These are phyloP conservation scores for Phyllostomus discolor DNA, from an alignment of 2,113 vertebrate species.

Conservation along the genomic window DNA sequence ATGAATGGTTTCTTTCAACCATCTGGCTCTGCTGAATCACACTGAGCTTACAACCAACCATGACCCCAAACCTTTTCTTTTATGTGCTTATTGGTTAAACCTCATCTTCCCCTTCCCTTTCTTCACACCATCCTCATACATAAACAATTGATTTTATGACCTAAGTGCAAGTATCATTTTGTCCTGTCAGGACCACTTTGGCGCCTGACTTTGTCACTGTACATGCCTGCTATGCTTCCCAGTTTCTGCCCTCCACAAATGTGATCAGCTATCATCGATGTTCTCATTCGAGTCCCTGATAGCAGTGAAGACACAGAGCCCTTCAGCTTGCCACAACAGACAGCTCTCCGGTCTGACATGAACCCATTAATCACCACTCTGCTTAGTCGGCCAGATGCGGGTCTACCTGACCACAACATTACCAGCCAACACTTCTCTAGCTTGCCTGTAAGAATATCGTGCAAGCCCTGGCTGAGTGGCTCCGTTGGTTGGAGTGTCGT, in stretches of 20 bases:
- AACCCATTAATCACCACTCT: not conserved
- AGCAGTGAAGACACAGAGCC: not conserved
- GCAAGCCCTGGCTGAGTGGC: not conserved
- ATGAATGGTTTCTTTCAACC: not conserved
- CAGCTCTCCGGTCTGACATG: not conserved
- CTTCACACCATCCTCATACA: not conserved
- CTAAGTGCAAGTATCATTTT: not conserved
- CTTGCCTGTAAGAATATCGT: not conserved
- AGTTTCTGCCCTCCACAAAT: not conserved
- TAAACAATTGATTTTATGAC: not conserved
- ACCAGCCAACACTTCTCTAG: not conserved
- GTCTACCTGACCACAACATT: not conserved
- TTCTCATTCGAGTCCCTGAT: not conserved
- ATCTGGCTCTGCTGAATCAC: not conserved
- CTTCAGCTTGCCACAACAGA: not conserved
- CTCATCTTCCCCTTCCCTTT: not conserved
- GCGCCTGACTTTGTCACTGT: constrained; percentile 21
- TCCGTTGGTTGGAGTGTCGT: no score
- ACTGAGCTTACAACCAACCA: not conserved
- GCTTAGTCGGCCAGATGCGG: not conserved
- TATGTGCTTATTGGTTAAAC: not conserved
- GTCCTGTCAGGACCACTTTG: not conserved
- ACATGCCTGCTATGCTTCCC: not conserved
- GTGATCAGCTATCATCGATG: not conserved
- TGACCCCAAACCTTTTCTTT: not conserved